Evolutionary conservation across 1,140 invertebrate species (phyloP), one percentile per base, ranked within the genome.

Genomic region (Gryon sp.): DNA sequence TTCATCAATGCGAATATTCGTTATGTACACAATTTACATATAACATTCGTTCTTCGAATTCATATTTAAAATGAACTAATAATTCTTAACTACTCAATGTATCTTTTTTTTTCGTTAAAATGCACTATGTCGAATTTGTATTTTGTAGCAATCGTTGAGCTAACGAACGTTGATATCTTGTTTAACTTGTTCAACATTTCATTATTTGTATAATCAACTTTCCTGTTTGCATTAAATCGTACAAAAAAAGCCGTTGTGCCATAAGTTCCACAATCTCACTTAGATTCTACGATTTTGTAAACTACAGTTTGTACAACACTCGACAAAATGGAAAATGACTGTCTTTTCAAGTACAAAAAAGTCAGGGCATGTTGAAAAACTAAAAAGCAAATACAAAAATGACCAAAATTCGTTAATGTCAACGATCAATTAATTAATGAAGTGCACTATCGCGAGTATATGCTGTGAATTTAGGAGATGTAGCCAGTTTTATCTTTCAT

Each of bases 21-120:
- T 34, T 72, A 72, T 62, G 48, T 62, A 62, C 68, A 72, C 68
- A 72, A 72, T 72, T 62, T 72, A 62, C 68, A 72, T 72, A 41
- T 55, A 26, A 50, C 43, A 50, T 70, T 60, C 45, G 3, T 43
- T 38, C 41, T 59, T n/a, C n/a, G n/a, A n/a, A 8, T 11, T 43
- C 24, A 20, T 5, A 14, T 20, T 19, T 46, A 20, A 48, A 69
- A 32, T 22, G 2, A n/a, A 57, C 45, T 40, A 50, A 4, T 28
- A 28, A 20, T 26, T 46, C 3, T 46, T 22, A 55, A 55, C 24
- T 46, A 40, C n/a, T 26, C 30, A 19, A 28, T 14, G n/a, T 60
- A 4, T 15, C n/a, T n/a, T n/a, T 30, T 36, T 2, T 36, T 19
- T 26, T 2, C 7, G n/a, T 36, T 36, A 12, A 63, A 52, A 68